phyloP scores from a whole-genome alignment of 2,888 invertebrate species.

The Girardia tigrina region DNA sequence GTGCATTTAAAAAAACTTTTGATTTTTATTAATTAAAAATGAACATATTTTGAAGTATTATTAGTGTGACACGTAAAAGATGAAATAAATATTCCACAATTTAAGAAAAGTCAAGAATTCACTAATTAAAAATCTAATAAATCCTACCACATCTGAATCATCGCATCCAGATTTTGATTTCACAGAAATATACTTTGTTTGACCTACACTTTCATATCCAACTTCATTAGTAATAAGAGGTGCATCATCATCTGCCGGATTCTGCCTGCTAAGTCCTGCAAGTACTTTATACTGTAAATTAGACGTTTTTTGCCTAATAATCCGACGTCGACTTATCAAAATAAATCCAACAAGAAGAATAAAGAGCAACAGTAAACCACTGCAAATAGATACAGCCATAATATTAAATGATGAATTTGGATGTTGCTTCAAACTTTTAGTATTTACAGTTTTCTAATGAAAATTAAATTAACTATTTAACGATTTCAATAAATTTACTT shows the following conservation, averaged over 20 bases:
- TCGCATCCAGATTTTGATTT: background rate
- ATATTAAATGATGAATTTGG: background rate
- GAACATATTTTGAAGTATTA: too few species aligned
- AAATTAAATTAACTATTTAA: background rate
- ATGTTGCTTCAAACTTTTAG: too few species aligned
- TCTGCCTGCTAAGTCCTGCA: background rate
- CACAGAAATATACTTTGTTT: background rate
- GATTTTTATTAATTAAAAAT: too few species aligned
- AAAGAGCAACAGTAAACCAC: background rate
- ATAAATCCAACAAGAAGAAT: background rate
- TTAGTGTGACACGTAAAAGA: too few species aligned
- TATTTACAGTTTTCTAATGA: background rate
- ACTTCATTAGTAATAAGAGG: background rate
- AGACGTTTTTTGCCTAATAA: background rate
- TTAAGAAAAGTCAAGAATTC: background rate
- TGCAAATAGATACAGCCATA: background rate
- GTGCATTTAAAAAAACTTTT: too few species aligned
- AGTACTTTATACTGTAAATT: slow-evolving; percentile 19
- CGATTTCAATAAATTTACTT: background rate
- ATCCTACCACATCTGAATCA: background rate
- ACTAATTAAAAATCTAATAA: background rate
- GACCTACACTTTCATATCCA: background rate
- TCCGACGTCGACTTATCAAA: background rate
- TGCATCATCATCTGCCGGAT: background rate
- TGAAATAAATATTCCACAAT: background rate